A percentile compares a stretch with the other conserved stretches of the same genome.
phyloP scores from a whole-genome alignment of 2,888 invertebrate genomes.

The Reticulitermes lucifugus region DNA sequence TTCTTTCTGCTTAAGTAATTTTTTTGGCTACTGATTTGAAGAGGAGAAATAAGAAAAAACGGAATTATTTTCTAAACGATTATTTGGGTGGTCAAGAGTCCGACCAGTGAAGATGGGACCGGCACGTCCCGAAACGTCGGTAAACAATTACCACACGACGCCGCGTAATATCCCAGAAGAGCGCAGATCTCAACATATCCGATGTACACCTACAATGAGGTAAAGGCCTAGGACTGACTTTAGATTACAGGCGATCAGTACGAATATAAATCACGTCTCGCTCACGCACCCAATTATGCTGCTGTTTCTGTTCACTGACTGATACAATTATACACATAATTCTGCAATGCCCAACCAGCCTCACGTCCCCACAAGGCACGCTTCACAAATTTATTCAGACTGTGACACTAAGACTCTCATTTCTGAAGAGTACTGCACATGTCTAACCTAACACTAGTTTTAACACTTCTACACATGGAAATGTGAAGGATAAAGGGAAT shows the following conservation, averaged over 20 bases:
- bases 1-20: no score
- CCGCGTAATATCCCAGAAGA: no score
- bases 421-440: background rate
- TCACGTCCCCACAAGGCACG: background rate
- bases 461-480: constrained; percentile 1
- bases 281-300: background rate
- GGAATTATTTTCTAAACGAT: no score
- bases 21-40: no score
- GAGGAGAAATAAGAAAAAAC: no score
- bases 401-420: background rate
- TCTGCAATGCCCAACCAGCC: background rate
- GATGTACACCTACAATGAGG: background rate
- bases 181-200: no score
- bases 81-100: no score
- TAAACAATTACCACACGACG: no score
- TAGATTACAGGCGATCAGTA: background rate
- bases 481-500: constrained; percentile 35
- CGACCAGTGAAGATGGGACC: no score
- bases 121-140: no score
- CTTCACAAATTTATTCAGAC: background rate
- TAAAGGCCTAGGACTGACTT: background rate
- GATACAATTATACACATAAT: background rate
- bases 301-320: background rate
- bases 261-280: background rate
- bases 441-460: background rate